These are phyloP conservation scores for Malacosoma neustria DNA, from an alignment of 2,888 invertebrate species.

Conservation along the genomic window DNA sequence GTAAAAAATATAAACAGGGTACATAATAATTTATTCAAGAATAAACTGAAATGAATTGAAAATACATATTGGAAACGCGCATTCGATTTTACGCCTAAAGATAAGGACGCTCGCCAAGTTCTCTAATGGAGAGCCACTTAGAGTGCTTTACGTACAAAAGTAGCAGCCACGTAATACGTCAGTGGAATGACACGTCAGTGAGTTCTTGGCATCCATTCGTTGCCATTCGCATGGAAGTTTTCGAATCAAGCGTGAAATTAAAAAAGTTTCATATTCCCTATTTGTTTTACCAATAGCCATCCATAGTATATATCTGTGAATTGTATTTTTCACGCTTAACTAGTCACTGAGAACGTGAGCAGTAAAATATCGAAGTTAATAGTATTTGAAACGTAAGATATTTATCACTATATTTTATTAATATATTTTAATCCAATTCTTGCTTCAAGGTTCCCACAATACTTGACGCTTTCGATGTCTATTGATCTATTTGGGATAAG, in stretches of 20 bases:
- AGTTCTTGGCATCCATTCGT: slow-evolving; percentile 34
- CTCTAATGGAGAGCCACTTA: neutral
- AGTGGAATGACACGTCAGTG: slow-evolving; percentile 23
- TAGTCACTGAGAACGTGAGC: slow-evolving; percentile 17
- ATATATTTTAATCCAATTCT: too few species aligned
- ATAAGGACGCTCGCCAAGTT: neutral
- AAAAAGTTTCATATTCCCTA: slow-evolving; percentile 55
- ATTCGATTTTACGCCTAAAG: neutral
- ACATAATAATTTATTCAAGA: neutral
- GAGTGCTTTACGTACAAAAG: neutral
- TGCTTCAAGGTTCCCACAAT: too few species aligned
- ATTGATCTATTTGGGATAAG: too few species aligned
- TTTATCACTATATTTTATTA: too few species aligned
- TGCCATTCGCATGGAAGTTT: slow-evolving; percentile 36
- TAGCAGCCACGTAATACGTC: neutral
- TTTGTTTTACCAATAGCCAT: slow-evolving; percentile 21
- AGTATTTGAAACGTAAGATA: too few species aligned
- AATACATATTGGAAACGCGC: neutral
- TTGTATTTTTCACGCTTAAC: slow-evolving; percentile 24
- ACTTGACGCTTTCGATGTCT: too few species aligned
- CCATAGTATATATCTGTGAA: slow-evolving; percentile 25
- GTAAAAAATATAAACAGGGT: too few species aligned
- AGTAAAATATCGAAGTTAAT: too few species aligned
- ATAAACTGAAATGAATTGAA: neutral
- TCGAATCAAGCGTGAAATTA: slow-evolving; percentile 66